phyloP scores from a whole-genome alignment of 2,113 vertebrate species.

The Psittacula cyanocephala region DNA sequence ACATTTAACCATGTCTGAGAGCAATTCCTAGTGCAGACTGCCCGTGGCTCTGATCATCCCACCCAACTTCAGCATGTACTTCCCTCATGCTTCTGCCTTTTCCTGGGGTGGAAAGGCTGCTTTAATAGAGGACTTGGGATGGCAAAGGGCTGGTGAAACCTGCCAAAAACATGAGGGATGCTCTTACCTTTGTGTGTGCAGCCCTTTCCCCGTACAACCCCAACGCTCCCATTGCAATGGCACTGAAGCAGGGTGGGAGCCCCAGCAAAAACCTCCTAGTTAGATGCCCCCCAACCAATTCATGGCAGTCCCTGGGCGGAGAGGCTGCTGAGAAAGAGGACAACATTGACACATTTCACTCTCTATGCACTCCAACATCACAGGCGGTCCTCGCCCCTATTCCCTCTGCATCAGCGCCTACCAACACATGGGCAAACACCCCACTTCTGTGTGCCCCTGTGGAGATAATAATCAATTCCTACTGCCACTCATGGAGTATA shows the following conservation, averaged over 20 bases:
- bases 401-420: rapidly evolving
- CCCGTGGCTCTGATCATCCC: background rate
- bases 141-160: background rate
- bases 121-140: background rate
- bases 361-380: rapidly evolving
- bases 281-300: background rate
- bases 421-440: rapidly evolving
- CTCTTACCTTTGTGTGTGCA: background rate
- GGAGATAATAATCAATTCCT: conserved; percentile 5
- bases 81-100: background rate
- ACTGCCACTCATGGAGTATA: background rate
- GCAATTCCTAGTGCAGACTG: background rate
- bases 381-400: rapidly evolving
- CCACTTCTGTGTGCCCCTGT: background rate
- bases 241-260: background rate
- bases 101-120: background rate
- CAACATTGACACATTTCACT: background rate
- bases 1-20: background rate
- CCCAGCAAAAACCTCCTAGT: background rate
- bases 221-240: background rate
- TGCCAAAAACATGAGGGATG: background rate
- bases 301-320: rapidly evolving
- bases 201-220: background rate
- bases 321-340: background rate
- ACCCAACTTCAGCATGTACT: background rate